A percentile compares a stretch with the other conserved stretches of the same genome.
Conservation (phyloP, 2,888 invertebrate genomes). For the Acanthosoma haemorrhoidale region DNA sequence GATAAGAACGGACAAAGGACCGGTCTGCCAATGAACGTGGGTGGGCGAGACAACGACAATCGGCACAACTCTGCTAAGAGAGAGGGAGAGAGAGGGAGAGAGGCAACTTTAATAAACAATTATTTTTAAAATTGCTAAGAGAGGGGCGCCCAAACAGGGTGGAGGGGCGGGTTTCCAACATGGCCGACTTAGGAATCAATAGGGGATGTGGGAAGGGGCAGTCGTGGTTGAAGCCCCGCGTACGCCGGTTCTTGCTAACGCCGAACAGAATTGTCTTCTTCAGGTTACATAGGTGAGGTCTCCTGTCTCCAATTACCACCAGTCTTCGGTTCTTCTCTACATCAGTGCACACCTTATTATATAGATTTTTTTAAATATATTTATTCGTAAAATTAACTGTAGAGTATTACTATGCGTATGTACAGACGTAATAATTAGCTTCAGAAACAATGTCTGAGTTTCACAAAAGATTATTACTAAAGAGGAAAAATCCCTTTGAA, state of each 20-base stretch:
- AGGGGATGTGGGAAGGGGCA: conserved; percentile 28
- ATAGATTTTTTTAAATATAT: background rate
- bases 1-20: too few species aligned
- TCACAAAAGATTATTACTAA: too few species aligned
- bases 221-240: conserved; percentile 21
- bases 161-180: conserved; percentile 26
- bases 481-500: too few species aligned
- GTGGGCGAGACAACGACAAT: too few species aligned
- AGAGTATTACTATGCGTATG: too few species aligned
- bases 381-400: too few species aligned
- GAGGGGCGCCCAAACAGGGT: background rate
- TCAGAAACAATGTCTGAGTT: too few species aligned
- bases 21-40: too few species aligned
- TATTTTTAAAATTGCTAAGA: background rate
- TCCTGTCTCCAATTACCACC: background rate
- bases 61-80: background rate
- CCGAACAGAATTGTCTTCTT: too few species aligned
- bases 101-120: background rate
- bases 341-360: background rate
- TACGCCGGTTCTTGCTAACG: conserved; percentile 13
- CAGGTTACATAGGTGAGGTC: background rate
- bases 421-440: too few species aligned
- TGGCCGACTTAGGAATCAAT: conserved; percentile 34
- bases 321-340: background rate
- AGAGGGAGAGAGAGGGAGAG: background rate